These are phyloP conservation scores for Ancistrus triradiatus DNA, from an alignment of 2,113 vertebrate genomes.

Conservation along the genomic window DNA sequence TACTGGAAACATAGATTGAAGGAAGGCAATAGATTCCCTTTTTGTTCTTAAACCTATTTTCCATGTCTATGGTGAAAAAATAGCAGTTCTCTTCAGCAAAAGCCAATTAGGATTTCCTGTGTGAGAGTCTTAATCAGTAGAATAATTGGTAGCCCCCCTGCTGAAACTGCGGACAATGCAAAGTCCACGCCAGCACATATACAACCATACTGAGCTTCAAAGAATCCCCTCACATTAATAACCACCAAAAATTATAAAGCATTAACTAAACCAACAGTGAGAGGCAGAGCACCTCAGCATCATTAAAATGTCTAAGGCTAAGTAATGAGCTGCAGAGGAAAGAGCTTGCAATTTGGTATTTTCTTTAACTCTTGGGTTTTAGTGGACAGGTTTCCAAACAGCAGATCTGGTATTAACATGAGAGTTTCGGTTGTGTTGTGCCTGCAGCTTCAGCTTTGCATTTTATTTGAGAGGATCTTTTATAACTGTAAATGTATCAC, in stretches of 20 bases:
- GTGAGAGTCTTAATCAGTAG: slow-evolving; percentile 74
- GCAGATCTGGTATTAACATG: too few relatives aligned
- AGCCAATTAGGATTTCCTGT: slow-evolving; percentile 57
- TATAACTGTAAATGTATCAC: too few relatives aligned
- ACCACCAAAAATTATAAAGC: slow-evolving; percentile 24
- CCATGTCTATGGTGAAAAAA: slow-evolving; percentile 33
- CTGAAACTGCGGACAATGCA: slow-evolving; percentile 54
- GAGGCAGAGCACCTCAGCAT: slow-evolving; percentile 28
- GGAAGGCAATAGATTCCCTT: slow-evolving; percentile 28
- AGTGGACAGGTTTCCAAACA: too few relatives aligned
- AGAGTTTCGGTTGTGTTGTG: too few relatives aligned
- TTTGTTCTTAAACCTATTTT: slow-evolving; percentile 32
- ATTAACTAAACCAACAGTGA: slow-evolving; percentile 35
- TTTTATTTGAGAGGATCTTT: too few relatives aligned
- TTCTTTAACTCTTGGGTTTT: slow-evolving; percentile 9
- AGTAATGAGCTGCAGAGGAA: slow-evolving; percentile 53
- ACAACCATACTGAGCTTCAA: slow-evolving; percentile 35
- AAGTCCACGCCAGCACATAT: slow-evolving; percentile 39
- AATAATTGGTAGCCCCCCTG: slow-evolving; percentile 75
- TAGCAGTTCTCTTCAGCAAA: slow-evolving; percentile 37
- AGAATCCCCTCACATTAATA: slow-evolving; percentile 29
- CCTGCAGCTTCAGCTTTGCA: too few relatives aligned
- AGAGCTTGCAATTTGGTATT: slow-evolving; percentile 54
- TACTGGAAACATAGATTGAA: slow-evolving; percentile 27
- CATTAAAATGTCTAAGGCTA: slow-evolving; percentile 39